These are phyloP conservation scores for Campopleginae sp. DNA, from an alignment of 2,888 invertebrate species.

Conservation along the genomic window DNA sequence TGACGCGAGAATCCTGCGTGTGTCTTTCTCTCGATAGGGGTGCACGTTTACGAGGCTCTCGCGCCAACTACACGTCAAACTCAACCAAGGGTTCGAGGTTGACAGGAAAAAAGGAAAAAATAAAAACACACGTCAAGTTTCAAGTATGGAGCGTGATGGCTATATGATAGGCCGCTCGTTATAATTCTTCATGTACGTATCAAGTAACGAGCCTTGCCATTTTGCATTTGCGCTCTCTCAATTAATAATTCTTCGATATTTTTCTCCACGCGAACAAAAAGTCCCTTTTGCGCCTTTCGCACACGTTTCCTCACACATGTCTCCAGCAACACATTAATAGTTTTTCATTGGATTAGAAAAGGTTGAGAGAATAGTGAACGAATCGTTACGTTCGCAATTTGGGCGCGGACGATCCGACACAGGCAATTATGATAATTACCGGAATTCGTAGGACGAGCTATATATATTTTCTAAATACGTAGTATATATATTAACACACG, in stretches of 20 bases:
- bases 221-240: not conserved
- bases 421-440: conserved; percentile 82
- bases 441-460: conserved; percentile 80
- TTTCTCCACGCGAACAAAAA: not conserved
- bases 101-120: not conserved
- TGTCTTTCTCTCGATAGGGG: not conserved
- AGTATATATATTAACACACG: conserved; percentile 25
- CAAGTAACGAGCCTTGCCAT: not conserved
- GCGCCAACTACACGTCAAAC: conserved; percentile 24
- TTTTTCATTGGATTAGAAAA: conserved; percentile 21
- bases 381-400: conserved; percentile 75
- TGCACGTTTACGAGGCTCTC: conserved; percentile 3
- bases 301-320: not conserved
- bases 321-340: not conserved
- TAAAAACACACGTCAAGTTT: not conserved
- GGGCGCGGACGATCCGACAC: conserved; percentile 72
- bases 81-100: conserved; percentile 13
- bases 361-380: conserved; percentile 23
- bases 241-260: not conserved
- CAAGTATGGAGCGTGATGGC: not conserved
- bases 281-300: not conserved
- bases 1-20: conserved; percentile 53
- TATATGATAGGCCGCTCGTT: conserved; percentile 5
- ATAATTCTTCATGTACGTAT: not conserved
- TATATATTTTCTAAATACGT: conserved; percentile 44